Percentiles rank a stretch among this genome's conserved stretches.
These are phyloP conservation scores for Barbus barbus DNA, from an alignment of 2,113 vertebrate genomes.

Conservation along the genomic window DNA sequence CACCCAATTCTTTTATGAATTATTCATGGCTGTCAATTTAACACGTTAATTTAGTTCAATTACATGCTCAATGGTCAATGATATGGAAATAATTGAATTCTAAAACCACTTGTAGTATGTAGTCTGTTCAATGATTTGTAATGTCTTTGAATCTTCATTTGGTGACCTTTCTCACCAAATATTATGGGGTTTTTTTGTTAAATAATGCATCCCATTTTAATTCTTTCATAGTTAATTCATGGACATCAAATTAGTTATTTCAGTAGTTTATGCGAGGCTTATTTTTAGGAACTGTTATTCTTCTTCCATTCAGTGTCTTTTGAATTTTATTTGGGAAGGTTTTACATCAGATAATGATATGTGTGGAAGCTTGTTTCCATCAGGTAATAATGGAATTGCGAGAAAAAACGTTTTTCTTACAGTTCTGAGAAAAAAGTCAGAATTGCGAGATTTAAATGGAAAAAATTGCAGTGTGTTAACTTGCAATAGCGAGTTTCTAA, in stretches of 20 bases:
- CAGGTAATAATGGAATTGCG: too few relatives aligned
- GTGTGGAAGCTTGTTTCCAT: too few relatives aligned
- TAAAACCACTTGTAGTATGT: neutral
- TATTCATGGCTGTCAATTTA: slow-evolving; percentile 30
- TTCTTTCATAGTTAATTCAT: neutral
- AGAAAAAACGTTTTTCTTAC: too few relatives aligned
- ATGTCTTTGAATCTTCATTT: neutral
- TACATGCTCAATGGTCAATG: neutral
- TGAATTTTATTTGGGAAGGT: neutral
- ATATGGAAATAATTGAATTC: slow-evolving; percentile 3
- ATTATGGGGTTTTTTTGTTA: neutral
- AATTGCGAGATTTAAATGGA: too few relatives aligned
- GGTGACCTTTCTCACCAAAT: neutral
- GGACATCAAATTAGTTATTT: neutral
- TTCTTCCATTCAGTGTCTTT: neutral
- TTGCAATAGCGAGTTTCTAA: too few relatives aligned
- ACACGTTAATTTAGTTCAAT: slow-evolving; percentile 1
- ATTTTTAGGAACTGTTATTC: neutral
- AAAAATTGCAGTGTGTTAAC: too few relatives aligned
- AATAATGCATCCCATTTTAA: neutral
- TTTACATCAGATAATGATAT: neutral
- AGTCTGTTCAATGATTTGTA: neutral
- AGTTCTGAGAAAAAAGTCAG: too few relatives aligned
- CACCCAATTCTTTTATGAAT: neutral
- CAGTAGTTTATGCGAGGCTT: neutral